These are phyloP conservation scores for Agrotis clavis DNA, from an alignment of 2,888 invertebrate genomes.

Conservation along the genomic window DNA sequence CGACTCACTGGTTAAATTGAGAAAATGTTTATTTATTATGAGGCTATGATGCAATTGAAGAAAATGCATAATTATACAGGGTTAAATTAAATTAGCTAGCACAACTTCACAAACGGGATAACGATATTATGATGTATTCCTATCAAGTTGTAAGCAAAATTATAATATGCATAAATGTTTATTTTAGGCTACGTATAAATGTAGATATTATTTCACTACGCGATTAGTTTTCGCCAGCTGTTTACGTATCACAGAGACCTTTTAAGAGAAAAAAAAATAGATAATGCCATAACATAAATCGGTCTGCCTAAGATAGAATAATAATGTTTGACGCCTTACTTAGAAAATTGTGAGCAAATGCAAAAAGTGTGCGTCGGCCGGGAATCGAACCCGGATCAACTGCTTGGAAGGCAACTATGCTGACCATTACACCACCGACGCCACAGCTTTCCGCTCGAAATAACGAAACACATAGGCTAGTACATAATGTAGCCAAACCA, in stretches of 20 bases:
- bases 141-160: too few species aligned
- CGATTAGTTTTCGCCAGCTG: too few species aligned
- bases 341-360: not conserved
- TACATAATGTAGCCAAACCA: not conserved
- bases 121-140: too few species aligned
- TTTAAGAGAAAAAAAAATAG: not conserved
- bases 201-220: too few species aligned
- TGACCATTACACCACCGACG: constrained; percentile 90
- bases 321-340: not conserved
- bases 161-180: too few species aligned
- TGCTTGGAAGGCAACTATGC: constrained; percentile 91
- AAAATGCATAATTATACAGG: too few species aligned
- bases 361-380: constrained; percentile 90
- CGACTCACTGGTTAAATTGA: too few species aligned
- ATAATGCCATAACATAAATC: too few species aligned
- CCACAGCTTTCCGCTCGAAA: constrained; percentile 22
- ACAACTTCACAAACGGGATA: not conserved
- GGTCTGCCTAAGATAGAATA: not conserved
- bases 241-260: too few species aligned
- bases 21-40: too few species aligned
- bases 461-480: constrained; percentile 26
- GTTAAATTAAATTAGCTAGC: not conserved
- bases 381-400: constrained; percentile 89
- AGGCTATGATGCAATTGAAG: too few species aligned
- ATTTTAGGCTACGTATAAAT: too few species aligned